Base-by-base conservation (phyloP, 2,113 vertebrate genomes). In the Sander lucioperca region DNA sequence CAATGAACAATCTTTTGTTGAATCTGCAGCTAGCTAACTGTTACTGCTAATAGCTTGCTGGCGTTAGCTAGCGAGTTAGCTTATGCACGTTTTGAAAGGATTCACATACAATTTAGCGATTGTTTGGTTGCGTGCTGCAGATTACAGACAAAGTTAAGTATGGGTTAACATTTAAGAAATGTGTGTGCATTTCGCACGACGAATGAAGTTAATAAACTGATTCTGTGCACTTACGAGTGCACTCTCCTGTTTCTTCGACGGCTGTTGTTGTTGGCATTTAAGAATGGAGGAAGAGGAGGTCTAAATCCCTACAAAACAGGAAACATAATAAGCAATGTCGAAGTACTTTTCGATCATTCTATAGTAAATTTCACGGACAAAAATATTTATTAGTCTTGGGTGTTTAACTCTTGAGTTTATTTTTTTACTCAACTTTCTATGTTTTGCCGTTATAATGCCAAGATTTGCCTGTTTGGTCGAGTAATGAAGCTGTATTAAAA, bases 201-300 rank as follows among this genome's bases (percentile, higher is more conserved):
- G 33, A 72, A 43, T 48, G 25, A 80, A 73, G 57, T 74, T 25
- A 64, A 71, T 65, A 73, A 85, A 48, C 79, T 58, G 62, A 81
- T 85, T 82, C 0, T 85, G 85, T 93, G 86, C 93, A 95, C 94
- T 95, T 95, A 95, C 94, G 91, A 89, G 87, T 92, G 91, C 90
- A 93, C 91, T 91, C 72, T 90, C 66, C 88, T 88, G 90, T 89
- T 93, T 86, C 92, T 92, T 91, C 90, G 92, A 88, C 91, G 94
- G 93, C 95, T 94, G 94, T 95, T 95, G 93, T 94, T 96, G 93
- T 95, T 95, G 95, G 95, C 95, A 94, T 94, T 89, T 82, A 87
- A 94, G 94, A 90, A 90, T 86, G 94, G 94, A 95, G 94, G 95
- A 96, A 95, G 95, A 96, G 95, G 95, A 95, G 95, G 95, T 95